These are phyloP conservation scores for Cherax quadricarinatus DNA, from an alignment of 1,140 invertebrate species.

Conservation along the genomic window DNA sequence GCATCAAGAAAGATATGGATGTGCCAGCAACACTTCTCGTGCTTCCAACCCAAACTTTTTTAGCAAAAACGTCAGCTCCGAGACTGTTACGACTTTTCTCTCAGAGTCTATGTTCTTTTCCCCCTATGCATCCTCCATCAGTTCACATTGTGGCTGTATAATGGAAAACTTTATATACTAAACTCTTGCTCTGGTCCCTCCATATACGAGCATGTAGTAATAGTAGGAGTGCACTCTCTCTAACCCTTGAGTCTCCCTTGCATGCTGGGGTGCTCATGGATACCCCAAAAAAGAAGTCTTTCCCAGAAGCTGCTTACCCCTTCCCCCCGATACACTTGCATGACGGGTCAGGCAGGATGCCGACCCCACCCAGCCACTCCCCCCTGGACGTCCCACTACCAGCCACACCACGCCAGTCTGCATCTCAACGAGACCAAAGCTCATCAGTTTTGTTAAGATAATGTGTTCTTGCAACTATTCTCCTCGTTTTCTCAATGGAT, in stretches of 20 bases:
- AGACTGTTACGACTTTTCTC: neutral
- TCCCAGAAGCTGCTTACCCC: neutral
- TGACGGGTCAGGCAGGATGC: constrained; percentile 39
- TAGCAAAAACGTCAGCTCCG: neutral
- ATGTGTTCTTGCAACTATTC: neutral
- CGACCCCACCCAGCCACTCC: neutral
- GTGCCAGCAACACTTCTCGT: neutral
- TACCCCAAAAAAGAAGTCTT: constrained; percentile 16
- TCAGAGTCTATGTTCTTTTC: neutral
- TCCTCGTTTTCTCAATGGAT: too few relatives aligned
- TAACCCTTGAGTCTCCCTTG: neutral
- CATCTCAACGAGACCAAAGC: constrained; percentile 1
- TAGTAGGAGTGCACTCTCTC: neutral
- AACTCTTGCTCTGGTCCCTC: neutral
- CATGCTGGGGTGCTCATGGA: constrained; percentile 3
- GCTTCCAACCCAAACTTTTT: neutral
- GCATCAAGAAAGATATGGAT: neutral
- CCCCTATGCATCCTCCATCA: neutral
- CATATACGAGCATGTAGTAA: neutral
- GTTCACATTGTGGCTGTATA: neutral
- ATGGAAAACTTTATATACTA: neutral
- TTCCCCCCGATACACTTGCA: neutral
- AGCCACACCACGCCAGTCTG: neutral
- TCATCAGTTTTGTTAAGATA: constrained; percentile 16
- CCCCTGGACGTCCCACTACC: neutral